Conservation (phyloP, 2,888 invertebrate genomes). For the Schrankia costaestrigalis region DNA sequence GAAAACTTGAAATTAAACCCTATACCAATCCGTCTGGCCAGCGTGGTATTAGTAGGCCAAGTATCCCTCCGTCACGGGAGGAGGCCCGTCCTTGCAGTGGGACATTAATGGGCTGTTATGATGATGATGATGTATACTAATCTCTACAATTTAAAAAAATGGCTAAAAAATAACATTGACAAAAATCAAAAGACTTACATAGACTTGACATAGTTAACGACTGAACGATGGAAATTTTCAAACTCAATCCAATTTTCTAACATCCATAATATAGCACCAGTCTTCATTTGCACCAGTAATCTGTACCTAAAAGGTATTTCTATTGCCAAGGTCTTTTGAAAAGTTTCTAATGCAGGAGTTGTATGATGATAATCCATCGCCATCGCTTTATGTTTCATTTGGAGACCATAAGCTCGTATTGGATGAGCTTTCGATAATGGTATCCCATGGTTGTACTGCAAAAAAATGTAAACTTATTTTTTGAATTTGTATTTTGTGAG, state of each 20-base stretch:
- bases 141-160: too few relatives aligned
- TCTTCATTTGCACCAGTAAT: constrained; percentile 64
- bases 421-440: constrained; percentile 28
- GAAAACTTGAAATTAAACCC: too few relatives aligned
- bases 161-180: background rate
- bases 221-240: constrained; percentile 52
- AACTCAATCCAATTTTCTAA: constrained; percentile 68
- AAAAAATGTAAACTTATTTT: constrained; percentile 6
- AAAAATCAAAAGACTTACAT: constrained; percentile 24
- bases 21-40: too few relatives aligned
- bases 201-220: constrained; percentile 63
- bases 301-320: constrained; percentile 59
- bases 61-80: too few relatives aligned
- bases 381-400: constrained; percentile 66
- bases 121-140: too few relatives aligned
- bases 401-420: constrained; percentile 51
- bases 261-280: constrained; percentile 72
- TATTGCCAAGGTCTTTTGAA: constrained; percentile 56
- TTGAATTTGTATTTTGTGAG: too few relatives aligned
- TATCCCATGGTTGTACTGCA: constrained; percentile 53
- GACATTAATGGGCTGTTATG: too few relatives aligned
- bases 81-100: too few relatives aligned
- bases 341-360: constrained; percentile 54
- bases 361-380: constrained; percentile 55
- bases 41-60: too few relatives aligned